Conservation (phyloP, 1,140 invertebrate genomes). For the Plodia interpunctella region DNA sequence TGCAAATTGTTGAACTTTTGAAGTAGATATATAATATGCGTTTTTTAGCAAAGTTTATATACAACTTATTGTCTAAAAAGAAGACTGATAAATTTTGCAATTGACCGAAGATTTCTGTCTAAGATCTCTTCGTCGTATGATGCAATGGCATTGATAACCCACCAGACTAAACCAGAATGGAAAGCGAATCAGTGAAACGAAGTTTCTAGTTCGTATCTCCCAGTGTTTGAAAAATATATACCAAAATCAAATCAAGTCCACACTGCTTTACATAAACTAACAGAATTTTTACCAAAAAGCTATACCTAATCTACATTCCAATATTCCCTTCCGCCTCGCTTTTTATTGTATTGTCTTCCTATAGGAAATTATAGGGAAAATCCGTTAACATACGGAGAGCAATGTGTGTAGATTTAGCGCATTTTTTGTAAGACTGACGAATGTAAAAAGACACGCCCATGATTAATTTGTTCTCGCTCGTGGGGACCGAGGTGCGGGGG, state of each 20-base stretch:
- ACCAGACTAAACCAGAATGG: slow-evolving; percentile 32
- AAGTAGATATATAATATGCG: slow-evolving; percentile 17
- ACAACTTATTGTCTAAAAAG: slow-evolving; percentile 18
- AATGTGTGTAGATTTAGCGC: slow-evolving; percentile 1
- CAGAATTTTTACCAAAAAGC: slow-evolving; percentile 32
- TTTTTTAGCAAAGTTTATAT: slow-evolving; percentile 28
- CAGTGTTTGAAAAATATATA: slow-evolving; percentile 34
- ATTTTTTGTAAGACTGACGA: background rate
- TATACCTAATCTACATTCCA: slow-evolving; percentile 33
- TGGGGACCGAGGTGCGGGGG: no score
- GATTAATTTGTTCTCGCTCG: no score
- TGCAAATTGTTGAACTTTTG: slow-evolving; percentile 20
- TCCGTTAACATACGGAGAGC: background rate
- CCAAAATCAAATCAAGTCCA: slow-evolving; percentile 49
- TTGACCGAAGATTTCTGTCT: no score
- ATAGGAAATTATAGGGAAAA: slow-evolving; percentile 33
- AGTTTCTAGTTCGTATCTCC: slow-evolving; percentile 33
- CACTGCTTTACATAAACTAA: slow-evolving; percentile 26
- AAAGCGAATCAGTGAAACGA: slow-evolving; percentile 31
- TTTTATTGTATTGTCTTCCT: slow-evolving; percentile 44
- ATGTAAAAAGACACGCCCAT: background rate
- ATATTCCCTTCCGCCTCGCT: slow-evolving; percentile 34
- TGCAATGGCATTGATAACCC: slow-evolving; percentile 26
- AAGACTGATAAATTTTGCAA: slow-evolving; percentile 24
- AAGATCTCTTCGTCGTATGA: background rate